phyloP scores from a whole-genome alignment of 2,113 vertebrate genomes.

The Hipposideros armiger region DNA sequence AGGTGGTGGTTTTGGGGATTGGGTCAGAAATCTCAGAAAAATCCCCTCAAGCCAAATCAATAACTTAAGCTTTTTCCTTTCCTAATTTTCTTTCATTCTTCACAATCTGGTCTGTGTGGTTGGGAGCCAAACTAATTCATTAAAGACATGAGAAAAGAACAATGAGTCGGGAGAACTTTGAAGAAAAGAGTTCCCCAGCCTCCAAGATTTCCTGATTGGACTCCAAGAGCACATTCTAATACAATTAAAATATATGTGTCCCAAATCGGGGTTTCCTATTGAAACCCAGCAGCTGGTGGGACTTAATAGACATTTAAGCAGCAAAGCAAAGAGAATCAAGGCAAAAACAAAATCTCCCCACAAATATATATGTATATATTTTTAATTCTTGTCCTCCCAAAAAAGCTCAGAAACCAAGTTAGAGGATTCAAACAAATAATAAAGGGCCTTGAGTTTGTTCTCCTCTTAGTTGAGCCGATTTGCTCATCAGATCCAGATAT shows the following conservation, averaged over 20 bases:
- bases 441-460: constrained; percentile 64
- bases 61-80: constrained; percentile 72
- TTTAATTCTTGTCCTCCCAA: constrained; percentile 55
- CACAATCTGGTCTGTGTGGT: constrained; percentile 60
- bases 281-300: constrained; percentile 60
- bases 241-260: constrained; percentile 66
- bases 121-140: constrained; percentile 74
- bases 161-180: constrained; percentile 61
- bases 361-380: not conserved
- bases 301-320: constrained; percentile 58
- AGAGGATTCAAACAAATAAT: constrained; percentile 64
- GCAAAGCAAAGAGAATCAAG: constrained; percentile 65
- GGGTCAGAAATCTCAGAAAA: constrained; percentile 66
- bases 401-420: constrained; percentile 70
- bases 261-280: constrained; percentile 63
- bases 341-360: constrained; percentile 38
- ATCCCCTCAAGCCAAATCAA: constrained; percentile 71
- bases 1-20: constrained; percentile 54
- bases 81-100: constrained; percentile 73
- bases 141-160: constrained; percentile 72
- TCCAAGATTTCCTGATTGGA: constrained; percentile 68
- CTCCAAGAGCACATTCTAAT: constrained; percentile 71
- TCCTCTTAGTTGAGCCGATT: constrained; percentile 57
- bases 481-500: constrained; percentile 71
- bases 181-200: constrained; percentile 55